phyloP scores from a whole-genome alignment of 92 coral and sea anemone species.

The Siderastrea radians region DNA sequence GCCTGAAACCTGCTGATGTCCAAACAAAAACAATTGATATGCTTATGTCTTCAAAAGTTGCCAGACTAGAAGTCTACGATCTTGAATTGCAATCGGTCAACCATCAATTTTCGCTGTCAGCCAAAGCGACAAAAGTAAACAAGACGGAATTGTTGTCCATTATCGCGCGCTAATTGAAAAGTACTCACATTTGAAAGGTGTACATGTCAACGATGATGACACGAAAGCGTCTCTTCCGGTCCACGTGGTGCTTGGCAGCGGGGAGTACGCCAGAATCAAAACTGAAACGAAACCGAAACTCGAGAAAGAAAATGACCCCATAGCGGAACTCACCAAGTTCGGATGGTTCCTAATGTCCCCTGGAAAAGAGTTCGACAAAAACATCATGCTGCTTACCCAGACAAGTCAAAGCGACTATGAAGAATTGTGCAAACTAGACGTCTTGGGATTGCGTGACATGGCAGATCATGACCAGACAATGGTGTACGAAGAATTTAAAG shows the following conservation, averaged over 20 bases:
- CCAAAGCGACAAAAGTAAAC: no score
- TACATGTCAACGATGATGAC: constrained; percentile 17
- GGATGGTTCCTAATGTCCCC: constrained; percentile 40
- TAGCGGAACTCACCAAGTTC: constrained; percentile 38
- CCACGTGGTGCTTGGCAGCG: constrained; percentile 26
- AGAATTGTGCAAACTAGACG: constrained; percentile 30
- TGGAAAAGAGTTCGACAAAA: constrained; percentile 26
- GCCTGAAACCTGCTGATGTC: constrained; percentile 42
- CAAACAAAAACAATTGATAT: constrained; percentile 67
- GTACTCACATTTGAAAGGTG: constrained; percentile 42
- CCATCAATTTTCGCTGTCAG: constrained; percentile 57
- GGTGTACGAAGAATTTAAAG: constrained; percentile 18
- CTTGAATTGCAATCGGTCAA: constrained; percentile 52
- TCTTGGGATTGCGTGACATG: not conserved
- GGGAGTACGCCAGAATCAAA: constrained; percentile 31
- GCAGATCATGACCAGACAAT: no score
- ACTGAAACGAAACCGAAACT: constrained; percentile 16
- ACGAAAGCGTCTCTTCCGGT: constrained; percentile 32
- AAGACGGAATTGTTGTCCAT: constrained; percentile 66
- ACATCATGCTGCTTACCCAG: constrained; percentile 40
- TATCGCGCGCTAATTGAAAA: constrained; percentile 16
- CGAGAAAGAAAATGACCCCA: constrained; percentile 20
- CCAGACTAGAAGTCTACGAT: constrained; percentile 51
- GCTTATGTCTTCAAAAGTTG: constrained; percentile 63
- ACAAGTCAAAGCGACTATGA: constrained; percentile 27